phyloP scores from a whole-genome alignment of 2,113 vertebrate genomes.

The Cynoglossus semilaevis region DNA sequence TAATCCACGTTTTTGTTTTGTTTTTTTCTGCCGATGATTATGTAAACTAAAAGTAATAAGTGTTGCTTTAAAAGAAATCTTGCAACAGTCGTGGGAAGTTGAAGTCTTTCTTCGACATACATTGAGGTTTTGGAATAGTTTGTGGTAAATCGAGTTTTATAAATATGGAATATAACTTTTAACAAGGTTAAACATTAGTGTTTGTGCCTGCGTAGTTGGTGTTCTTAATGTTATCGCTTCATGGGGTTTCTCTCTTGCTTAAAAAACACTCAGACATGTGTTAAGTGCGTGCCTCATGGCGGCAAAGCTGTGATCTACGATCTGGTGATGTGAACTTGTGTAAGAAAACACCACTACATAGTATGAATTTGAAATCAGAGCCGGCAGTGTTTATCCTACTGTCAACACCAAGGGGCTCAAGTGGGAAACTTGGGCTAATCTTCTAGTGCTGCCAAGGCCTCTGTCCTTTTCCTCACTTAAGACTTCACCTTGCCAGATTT shows the following conservation, averaged over 20 bases:
- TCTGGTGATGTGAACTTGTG: constrained; percentile 51
- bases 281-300: background rate
- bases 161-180: background rate
- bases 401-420: constrained; percentile 55
- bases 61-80: background rate
- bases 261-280: background rate
- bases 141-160: background rate
- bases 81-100: too few species aligned
- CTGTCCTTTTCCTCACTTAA: constrained; percentile 2
- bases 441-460: constrained; percentile 6
- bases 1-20: too few species aligned
- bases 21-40: too few species aligned
- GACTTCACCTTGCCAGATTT: constrained; percentile 13
- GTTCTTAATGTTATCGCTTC: background rate
- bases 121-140: background rate
- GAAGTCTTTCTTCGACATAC: background rate
- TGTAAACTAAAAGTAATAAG: too few species aligned
- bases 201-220: background rate
- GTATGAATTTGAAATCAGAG: constrained; percentile 50
- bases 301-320: constrained; percentile 13
- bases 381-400: constrained; percentile 61
- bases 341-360: constrained; percentile 69
- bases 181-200: background rate
- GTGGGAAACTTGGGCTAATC: constrained; percentile 26
- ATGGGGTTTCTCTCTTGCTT: background rate